phyloP scores from a whole-genome alignment of 2,113 vertebrate species.

The Forbesichthys agassizii region DNA sequence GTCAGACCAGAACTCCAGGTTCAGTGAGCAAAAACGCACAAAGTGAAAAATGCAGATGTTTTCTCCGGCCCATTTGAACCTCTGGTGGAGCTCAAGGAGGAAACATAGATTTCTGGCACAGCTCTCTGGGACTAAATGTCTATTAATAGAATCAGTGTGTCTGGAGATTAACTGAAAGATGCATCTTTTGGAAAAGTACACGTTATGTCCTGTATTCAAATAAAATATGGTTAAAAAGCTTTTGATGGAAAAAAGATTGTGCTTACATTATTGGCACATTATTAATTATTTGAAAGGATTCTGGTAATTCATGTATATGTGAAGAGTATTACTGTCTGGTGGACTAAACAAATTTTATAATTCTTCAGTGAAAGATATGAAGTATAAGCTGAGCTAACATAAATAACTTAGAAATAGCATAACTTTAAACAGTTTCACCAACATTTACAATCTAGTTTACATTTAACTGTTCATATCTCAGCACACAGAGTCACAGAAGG shows the following conservation, averaged over 20 bases:
- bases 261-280: constrained; percentile 1
- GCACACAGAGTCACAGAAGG: constrained; percentile 4
- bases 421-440: constrained; percentile 4
- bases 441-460: not conserved
- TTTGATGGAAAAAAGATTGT: not conserved
- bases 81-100: constrained; percentile 1
- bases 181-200: constrained; percentile 21
- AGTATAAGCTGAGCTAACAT: not conserved
- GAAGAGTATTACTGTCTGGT: not conserved
- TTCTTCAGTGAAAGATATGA: not conserved
- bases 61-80: constrained; percentile 41
- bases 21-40: constrained; percentile 60
- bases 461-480: constrained; percentile 1
- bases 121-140: constrained; percentile 44
- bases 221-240: not conserved
- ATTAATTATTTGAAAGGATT: constrained; percentile 20
- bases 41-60: constrained; percentile 71
- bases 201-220: constrained; percentile 7
- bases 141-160: constrained; percentile 55
- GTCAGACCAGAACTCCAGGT: constrained; percentile 54
- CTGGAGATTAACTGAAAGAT: constrained; percentile 10
- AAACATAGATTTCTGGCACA: constrained; percentile 38
- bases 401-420: not conserved
- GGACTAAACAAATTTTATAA: not conserved
- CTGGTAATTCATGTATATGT: constrained; percentile 9